Evolutionary conservation across 2,888 invertebrate genomes (phyloP), one percentile per base, ranked within the genome.

Genomic region (Ormyrus nitidulus): DNA sequence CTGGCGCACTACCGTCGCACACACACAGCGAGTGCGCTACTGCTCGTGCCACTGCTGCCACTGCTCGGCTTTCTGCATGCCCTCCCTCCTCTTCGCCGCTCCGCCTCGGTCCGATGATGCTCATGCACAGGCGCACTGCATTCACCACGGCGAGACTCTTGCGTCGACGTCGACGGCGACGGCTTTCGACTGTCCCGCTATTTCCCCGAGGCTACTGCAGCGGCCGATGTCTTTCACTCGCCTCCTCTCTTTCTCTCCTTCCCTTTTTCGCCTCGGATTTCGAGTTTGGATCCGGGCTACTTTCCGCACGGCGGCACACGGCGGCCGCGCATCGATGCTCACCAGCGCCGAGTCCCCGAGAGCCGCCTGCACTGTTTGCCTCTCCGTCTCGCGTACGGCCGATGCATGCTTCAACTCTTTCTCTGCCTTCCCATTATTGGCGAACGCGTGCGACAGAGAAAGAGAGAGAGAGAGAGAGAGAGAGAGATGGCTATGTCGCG

Each of bases 1-100:
- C 83, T 84, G 83, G 83, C 77, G 82, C 82, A 81, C 78, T 83
- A 84, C 81, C 83, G 84, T 71, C 77, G 81, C 72, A 59, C 34
- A 34, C 34, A 34, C 34, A 34, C 34, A 34, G 34, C 34, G 34
- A 34, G 34, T 34, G 34, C 34, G 34, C 34, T 34, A 34, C 34
- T 34, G 34, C 34, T 34, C 34, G 56, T 54, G 69, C 54, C 65
- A 61, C 73, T 68, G 78, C 73, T 70, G 54, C 8, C 8, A 53
- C 8, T 53, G 53, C 11, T 53, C 53, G 11, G 53, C 53, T 53
- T 34, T 34, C 8, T 11, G 53, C 53, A 53, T 10, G 53, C 53
- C 34, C 34, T 34, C 34, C 34, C 34, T 34, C 34, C 34, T 34
- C 34, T 34, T 34, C 34, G 34, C 34, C 34, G 4, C 34, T 2